A percentile compares a stretch with the other conserved stretches of the same genome.
Conservation (phyloP, 2,797 vertebrate species). For the Lindbergichthys nudifrons region DNA sequence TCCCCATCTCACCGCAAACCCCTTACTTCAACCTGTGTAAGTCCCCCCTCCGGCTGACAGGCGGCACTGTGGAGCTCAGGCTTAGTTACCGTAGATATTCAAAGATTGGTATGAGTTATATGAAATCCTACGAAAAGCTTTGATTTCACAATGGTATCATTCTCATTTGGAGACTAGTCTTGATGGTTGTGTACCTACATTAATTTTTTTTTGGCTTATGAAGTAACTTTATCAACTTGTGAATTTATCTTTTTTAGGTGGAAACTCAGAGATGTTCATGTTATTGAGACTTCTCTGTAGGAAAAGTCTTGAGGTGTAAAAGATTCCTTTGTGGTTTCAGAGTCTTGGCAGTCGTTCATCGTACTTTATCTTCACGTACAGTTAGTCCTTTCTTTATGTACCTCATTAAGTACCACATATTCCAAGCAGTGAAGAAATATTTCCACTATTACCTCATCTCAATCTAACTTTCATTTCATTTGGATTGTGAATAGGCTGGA, state of each 20-base stretch:
- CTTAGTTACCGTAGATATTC: neutral
- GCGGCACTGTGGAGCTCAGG: conserved; percentile 78
- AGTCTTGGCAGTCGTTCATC: neutral
- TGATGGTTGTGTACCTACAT: neutral
- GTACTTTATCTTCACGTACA: conserved; percentile 3
- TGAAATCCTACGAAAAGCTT: neutral
- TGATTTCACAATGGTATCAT: neutral
- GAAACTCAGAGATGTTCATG: neutral
- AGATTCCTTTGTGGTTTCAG: neutral
- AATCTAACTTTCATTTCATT: conserved; percentile 9
- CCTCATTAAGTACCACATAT: conserved; percentile 1
- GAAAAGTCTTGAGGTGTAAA: neutral
- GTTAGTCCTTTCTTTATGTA: conserved; percentile 14
- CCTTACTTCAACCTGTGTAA: conserved; percentile 90
- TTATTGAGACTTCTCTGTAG: neutral
- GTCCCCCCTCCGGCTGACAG: conserved; percentile 79
- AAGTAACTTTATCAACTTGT: neutral
- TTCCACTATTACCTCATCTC: conserved; percentile 4
- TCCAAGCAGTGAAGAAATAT: neutral
- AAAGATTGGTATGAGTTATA: neutral
- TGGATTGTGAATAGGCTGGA: conserved; percentile 23
- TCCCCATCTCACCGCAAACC: conserved; percentile 88
- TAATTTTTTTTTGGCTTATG: neutral
- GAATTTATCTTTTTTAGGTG: neutral
- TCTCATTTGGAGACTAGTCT: conserved; percentile 1